Conservation (phyloP, 1,140 invertebrate genomes). For the Drosophila trapezifrons region DNA sequence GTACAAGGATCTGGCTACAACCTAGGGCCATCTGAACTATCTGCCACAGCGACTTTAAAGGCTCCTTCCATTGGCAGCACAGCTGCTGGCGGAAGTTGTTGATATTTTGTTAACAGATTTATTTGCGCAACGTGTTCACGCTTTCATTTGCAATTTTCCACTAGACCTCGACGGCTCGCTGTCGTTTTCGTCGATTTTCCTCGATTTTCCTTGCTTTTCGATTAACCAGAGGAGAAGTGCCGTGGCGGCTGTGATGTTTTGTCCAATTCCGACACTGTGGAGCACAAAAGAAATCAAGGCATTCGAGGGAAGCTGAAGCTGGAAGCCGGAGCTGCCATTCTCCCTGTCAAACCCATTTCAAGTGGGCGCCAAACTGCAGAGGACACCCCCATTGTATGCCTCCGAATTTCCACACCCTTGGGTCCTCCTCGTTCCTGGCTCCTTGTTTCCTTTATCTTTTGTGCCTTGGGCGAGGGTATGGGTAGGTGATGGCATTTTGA, state of each 20-base stretch:
- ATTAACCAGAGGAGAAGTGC: slow-evolving; percentile 46
- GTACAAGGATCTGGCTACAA: neutral
- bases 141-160: slow-evolving; percentile 47
- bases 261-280: slow-evolving; percentile 29
- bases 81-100: slow-evolving; percentile 42
- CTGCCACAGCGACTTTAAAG: slow-evolving; percentile 5
- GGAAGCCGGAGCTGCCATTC: slow-evolving; percentile 15
- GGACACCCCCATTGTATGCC: slow-evolving; percentile 13
- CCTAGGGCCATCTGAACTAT: slow-evolving; percentile 25
- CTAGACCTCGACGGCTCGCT: slow-evolving; percentile 12
- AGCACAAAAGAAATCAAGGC: slow-evolving; percentile 47
- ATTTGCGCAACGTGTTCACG: slow-evolving; percentile 56
- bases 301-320: slow-evolving; percentile 11
- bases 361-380: slow-evolving; percentile 47
- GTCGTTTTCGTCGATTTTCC: slow-evolving; percentile 14
- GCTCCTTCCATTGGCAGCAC: neutral
- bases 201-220: slow-evolving; percentile 33
- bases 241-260: slow-evolving; percentile 35
- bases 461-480: too few species aligned
- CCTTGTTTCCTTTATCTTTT: too few species aligned
- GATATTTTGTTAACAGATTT: slow-evolving; percentile 64
- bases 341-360: slow-evolving; percentile 60
- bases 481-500: slow-evolving; percentile 37
- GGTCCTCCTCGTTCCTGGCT: neutral
- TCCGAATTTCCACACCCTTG: slow-evolving; percentile 1